These are phyloP conservation scores for Chromobotia macracanthus DNA, from an alignment of 2,797 vertebrate species.

Conservation along the genomic window DNA sequence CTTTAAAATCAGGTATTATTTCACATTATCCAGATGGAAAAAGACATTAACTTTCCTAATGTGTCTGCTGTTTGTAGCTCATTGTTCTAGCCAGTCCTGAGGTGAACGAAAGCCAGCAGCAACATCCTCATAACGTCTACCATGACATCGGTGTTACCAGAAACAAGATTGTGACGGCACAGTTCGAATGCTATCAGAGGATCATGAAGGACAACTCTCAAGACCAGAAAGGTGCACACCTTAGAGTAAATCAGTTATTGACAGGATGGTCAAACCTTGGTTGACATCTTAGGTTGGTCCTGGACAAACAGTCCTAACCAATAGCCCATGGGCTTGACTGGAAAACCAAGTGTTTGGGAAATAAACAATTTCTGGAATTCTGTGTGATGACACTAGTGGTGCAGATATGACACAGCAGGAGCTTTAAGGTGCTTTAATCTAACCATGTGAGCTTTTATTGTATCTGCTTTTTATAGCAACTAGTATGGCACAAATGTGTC, in stretches of 20 bases:
- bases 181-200: conserved; percentile 98
- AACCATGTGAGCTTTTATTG: not conserved
- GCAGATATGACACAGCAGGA: too few species aligned
- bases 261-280: not conserved
- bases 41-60: not conserved
- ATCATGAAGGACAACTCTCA: conserved; percentile 84
- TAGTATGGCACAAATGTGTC: not conserved
- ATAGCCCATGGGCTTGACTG: too few species aligned
- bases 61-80: conserved; percentile 65
- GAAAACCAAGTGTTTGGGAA: too few species aligned
- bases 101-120: conserved; percentile 72
- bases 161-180: conserved; percentile 94
- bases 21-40: not conserved
- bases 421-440: too few species aligned
- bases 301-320: too few species aligned
- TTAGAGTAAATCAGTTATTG: not conserved
- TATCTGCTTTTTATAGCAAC: not conserved
- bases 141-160: conserved; percentile 79
- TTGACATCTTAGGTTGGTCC: not conserved
- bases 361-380: too few species aligned
- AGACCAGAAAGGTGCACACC: conserved; percentile 78
- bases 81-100: conserved; percentile 73
- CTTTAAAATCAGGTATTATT: not conserved
- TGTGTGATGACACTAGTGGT: too few species aligned
- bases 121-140: conserved; percentile 71